Evolutionary conservation across 2,797 vertebrate genomes (phyloP).

Genomic region (Chanos chanos): DNA sequence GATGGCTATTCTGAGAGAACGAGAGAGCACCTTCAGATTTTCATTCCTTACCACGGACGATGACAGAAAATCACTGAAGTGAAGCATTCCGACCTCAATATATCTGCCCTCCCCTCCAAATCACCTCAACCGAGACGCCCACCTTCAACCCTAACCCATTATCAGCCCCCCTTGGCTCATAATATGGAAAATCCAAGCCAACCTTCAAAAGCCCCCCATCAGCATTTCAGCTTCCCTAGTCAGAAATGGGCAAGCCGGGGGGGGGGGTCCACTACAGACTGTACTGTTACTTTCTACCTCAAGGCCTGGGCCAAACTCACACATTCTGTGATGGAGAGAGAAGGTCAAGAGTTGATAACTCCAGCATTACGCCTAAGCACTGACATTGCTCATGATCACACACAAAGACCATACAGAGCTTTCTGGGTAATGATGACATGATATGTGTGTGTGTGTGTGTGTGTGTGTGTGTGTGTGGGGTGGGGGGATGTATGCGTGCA

Average conservation of each 20-base stretch:
- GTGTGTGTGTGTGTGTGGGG: too few species aligned
- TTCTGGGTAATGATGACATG: too few species aligned
- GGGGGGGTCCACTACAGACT: background rate
- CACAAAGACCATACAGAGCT: too few species aligned
- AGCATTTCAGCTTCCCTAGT: background rate
- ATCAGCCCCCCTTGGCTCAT: constrained; percentile 47
- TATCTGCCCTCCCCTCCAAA: constrained; percentile 37
- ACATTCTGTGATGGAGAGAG: too few species aligned
- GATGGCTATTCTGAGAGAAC: constrained; percentile 64
- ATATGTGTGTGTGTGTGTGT: too few species aligned
- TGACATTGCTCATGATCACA: too few species aligned
- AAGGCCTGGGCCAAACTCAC: too few species aligned
- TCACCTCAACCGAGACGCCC: constrained; percentile 11
- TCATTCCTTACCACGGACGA: constrained; percentile 50
- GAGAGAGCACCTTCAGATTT: constrained; percentile 55
- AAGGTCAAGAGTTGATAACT: background rate
- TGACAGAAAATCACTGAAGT: constrained; percentile 59
- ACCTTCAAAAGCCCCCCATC: constrained; percentile 15
- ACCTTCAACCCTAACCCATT: constrained; percentile 14
- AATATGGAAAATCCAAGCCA: constrained; percentile 45
- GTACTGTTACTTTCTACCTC: background rate
- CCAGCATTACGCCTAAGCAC: background rate
- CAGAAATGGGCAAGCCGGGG: constrained; percentile 13
- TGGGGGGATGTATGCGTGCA: too few species aligned
- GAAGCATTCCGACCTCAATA: constrained; percentile 50